Base-by-base conservation (phyloP, 2,888 invertebrate species). In the Athripsodes cinereus region DNA sequence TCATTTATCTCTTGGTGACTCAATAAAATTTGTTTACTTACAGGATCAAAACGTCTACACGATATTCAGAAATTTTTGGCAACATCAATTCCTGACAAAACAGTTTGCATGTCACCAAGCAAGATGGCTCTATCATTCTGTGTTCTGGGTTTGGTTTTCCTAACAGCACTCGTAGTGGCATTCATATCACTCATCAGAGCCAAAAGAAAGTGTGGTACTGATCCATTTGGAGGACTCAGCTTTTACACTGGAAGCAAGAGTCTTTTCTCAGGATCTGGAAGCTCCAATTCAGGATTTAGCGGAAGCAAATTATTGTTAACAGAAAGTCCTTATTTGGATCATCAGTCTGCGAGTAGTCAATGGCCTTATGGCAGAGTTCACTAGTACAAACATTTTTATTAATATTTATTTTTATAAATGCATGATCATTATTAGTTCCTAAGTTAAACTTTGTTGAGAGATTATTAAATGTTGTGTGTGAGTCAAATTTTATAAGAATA, bases 81-180 rank as follows among this genome's bases (percentile, higher is more conserved):
- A 16, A 51, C 53, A 13, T 59, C 62, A n/a, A 59, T 57, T 10
- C 81, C 83, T 2, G 84, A 84, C 67, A 78, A 81, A 65, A 82
- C 82, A 2, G 81, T 89, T 51, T 90, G 90, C 68, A 76, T 90
- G 62, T 88, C 88, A 10, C 85, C 88, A 16, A 86, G 88, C 6
- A 87, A 86, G 74, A 81, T 90, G 81, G 88, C 89, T 11, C 75
- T 88, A 52, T 84, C 88, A 0, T 88, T 90, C 68, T 87, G 87
- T 67, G 74, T 87, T 0, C 71, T 89, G 66, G 87, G 89, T 3
- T 71, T 87, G 5, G 84, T 90, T 62, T 87, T 90, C 70, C 72
- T 90, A 0, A 76, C 83, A 56, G 89, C 88, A 6, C 82, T 88
- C 8, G 79, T 86, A 2, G 83, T 88, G 11, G 85, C 87, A 2